Base-by-base conservation (phyloP, 2,797 vertebrate genomes). In the Rallus crepitans region DNA sequence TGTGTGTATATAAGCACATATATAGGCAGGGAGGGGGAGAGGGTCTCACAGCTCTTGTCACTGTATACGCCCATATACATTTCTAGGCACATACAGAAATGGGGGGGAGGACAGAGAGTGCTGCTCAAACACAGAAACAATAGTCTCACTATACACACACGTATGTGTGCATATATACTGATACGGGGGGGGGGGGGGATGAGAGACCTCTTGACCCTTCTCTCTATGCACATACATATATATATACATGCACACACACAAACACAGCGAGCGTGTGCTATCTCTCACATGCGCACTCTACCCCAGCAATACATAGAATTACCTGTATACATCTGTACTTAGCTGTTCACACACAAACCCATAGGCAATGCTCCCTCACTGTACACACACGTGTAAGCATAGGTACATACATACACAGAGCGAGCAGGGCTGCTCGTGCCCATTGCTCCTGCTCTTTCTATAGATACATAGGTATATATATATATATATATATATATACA, bases 191-290 rank as follows among this genome's bases (percentile, higher is more conserved):
- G n/a, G n/a, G 45, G 47, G 6, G 35, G 75, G 6, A n/a, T 2
- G 11, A 31, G 47, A 69, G 28, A n/a, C 35, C 21, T 35, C 39
- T 55, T 8, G 18, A 13, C 50, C 16, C 27, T 37, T 20, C 50
- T n/a, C 18, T 70, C 3, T 57, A 5, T 18, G 11, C 52, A 16
- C 19, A 28, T 12, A 31, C 4, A 33, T 3, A 30, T 11, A 24
- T 11, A 24, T 11, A 52, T 2, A 33, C 3, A 15, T 8, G 17
- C 6, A 37, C 9, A 39, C 56, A 15, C 35, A 8, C 20, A 5
- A 11, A 37, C 10, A 20, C 19, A 3, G 18, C 1, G 2, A 21
- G 25, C 2, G 0, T 70, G n/a, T 31, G 42, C 1, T 37, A n/a
- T n/a, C 20, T 21, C 35, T 39, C 53, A 12, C 28, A 33, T 24